Evolutionary conservation across 2,888 invertebrate species (phyloP).

Genomic region (Noctua comes): DNA sequence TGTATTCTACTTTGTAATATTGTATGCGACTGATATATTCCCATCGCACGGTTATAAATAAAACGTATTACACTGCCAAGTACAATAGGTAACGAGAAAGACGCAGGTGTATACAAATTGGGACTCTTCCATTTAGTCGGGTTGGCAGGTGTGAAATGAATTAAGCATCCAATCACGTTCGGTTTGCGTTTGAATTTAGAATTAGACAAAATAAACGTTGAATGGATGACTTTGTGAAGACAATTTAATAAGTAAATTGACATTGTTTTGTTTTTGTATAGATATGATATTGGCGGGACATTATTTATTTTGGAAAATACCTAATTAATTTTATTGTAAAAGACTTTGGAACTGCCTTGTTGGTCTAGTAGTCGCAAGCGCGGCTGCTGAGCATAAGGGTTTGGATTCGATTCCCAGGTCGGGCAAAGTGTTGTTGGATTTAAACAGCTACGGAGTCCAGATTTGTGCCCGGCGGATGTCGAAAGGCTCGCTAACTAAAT

Average conservation of each 20-base stretch:
- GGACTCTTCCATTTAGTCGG: slow-evolving; percentile 51
- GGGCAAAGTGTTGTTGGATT: background rate
- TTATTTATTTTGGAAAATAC: background rate
- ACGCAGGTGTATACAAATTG: slow-evolving; percentile 49
- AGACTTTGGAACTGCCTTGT: background rate
- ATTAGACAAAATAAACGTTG: slow-evolving; percentile 48
- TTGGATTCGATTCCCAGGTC: background rate
- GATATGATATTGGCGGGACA: background rate
- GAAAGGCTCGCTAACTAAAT: background rate
- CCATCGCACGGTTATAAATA: slow-evolving; percentile 51
- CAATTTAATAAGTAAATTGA: background rate
- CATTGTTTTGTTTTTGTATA: background rate
- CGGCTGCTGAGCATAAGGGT: background rate
- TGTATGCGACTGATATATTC: slow-evolving; percentile 32
- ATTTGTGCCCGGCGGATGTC: background rate
- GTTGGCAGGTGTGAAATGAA: slow-evolving; percentile 64
- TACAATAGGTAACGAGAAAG: slow-evolving; percentile 33
- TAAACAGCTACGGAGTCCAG: background rate
- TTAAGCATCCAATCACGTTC: slow-evolving; percentile 64
- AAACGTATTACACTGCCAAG: slow-evolving; percentile 51
- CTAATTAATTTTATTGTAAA: background rate
- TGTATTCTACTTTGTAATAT: slow-evolving; percentile 41
- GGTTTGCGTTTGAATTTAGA: slow-evolving; percentile 51
- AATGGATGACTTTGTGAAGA: background rate
- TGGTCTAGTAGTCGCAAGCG: background rate